Evolutionary conservation across 2,113 vertebrate species (phyloP).

Genomic region (Pollachius pollachius): DNA sequence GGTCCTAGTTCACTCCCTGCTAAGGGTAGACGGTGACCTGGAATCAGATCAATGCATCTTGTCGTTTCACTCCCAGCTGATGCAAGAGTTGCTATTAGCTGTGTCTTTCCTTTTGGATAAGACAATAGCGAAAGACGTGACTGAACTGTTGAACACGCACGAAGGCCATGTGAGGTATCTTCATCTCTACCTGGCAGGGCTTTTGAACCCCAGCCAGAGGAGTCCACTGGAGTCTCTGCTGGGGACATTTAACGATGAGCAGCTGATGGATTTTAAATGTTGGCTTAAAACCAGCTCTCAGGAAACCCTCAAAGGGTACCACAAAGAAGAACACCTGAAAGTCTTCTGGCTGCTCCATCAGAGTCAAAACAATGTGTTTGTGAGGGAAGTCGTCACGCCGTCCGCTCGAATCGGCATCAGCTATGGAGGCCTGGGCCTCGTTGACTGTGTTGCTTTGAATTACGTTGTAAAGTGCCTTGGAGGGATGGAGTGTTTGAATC

Average conservation of each 20-base stretch:
- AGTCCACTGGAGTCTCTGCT: conserved; percentile 48
- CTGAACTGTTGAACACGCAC: conserved; percentile 37
- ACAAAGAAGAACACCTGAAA: conserved; percentile 31
- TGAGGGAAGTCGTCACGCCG: conserved; percentile 42
- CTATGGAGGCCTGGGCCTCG: conserved; percentile 38
- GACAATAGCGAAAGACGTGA: conserved; percentile 2
- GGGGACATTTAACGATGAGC: conserved; percentile 35
- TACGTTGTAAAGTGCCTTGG: conserved; percentile 52
- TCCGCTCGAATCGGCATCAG: conserved; percentile 26
- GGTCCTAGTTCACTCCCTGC: conserved; percentile 28
- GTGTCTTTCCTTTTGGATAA: conserved; percentile 56
- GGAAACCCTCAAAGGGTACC: conserved; percentile 12
- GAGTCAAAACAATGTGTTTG: conserved; percentile 55
- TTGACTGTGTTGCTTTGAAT: conserved; percentile 62
- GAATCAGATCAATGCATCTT: conserved; percentile 32
- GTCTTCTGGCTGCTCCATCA: conserved; percentile 64
- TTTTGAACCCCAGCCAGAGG: conserved; percentile 54
- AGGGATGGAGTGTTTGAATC: conserved; percentile 49
- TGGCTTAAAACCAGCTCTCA: conserved; percentile 48
- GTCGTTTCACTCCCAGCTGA: conserved; percentile 59
- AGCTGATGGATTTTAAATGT: conserved; percentile 37
- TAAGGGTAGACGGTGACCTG: conserved; percentile 27
- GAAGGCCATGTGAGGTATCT: conserved; percentile 37
- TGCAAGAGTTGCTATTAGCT: conserved; percentile 71
- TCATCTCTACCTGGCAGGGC: conserved; percentile 63